Percentiles rank a stretch among this genome's conserved stretches.
Evolutionary conservation across 2,888 invertebrate genomes (phyloP).

Genomic region (Epirrhoe tristata): DNA sequence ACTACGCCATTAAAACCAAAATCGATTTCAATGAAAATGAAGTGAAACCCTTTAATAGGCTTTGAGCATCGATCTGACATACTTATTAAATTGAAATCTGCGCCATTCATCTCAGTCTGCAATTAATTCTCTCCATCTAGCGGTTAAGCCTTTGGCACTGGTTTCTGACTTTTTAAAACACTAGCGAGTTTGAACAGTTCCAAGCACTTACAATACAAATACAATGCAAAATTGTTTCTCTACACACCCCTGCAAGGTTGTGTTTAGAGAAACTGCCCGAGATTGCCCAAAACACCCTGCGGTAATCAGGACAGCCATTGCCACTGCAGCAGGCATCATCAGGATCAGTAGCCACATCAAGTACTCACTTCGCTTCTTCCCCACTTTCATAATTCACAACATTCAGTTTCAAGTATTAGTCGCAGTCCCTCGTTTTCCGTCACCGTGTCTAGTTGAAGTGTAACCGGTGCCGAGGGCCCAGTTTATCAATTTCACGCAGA

Average conservation of each 20-base stretch:
- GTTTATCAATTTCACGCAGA: conserved; percentile 36
- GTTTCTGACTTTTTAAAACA: conserved; percentile 1
- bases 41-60: conserved; percentile 4
- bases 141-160: conserved; percentile 11
- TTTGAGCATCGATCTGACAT: conserved; percentile 8
- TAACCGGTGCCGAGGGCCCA: conserved; percentile 5
- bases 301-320: too few species aligned
- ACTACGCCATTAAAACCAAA: neutral
- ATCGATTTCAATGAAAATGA: neutral
- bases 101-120: conserved; percentile 26
- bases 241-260: too few species aligned
- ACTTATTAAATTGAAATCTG: conserved; percentile 28
- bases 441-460: neutral
- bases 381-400: too few species aligned
- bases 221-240: too few species aligned
- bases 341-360: too few species aligned
- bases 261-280: too few species aligned
- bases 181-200: neutral
- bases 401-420: neutral
- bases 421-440: neutral
- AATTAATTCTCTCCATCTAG: conserved; percentile 26
- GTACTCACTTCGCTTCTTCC: too few species aligned
- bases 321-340: too few species aligned
- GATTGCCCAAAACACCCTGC: too few species aligned
- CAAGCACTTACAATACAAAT: too few species aligned